phyloP scores from a whole-genome alignment of 2,888 invertebrate genomes.

The Epirrita christyi region DNA sequence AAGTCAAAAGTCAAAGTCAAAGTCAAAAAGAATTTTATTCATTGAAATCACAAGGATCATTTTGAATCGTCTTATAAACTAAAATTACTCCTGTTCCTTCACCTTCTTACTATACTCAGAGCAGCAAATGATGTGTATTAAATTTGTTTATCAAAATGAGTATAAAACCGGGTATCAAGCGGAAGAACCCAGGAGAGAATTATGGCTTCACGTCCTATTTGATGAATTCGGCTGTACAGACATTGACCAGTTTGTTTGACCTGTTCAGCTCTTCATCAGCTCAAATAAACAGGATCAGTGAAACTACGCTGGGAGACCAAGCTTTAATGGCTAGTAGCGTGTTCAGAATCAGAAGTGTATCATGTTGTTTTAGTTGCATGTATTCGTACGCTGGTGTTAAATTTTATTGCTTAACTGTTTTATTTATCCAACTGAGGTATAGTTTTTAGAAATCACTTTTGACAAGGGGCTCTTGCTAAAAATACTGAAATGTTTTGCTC shows the following conservation, averaged over 20 bases:
- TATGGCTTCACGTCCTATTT: conserved; percentile 69
- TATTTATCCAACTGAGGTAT: too few relatives aligned
- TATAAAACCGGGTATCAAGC: conserved; percentile 5
- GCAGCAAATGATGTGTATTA: neutral
- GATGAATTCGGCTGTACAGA: conserved; percentile 65
- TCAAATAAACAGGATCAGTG: conserved; percentile 10
- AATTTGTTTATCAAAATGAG: neutral
- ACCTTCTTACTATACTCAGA: too few relatives aligned
- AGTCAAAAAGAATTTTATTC: too few relatives aligned
- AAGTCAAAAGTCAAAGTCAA: too few relatives aligned
- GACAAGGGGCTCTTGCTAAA: too few relatives aligned
- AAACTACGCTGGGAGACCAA: conserved; percentile 1
- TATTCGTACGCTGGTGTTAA: conserved; percentile 6
- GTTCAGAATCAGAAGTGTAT: conserved; percentile 16
- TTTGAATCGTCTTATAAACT: too few relatives aligned
- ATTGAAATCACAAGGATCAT: too few relatives aligned
- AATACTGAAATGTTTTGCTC: too few relatives aligned
- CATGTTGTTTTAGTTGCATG: conserved; percentile 18
- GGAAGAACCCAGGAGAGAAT: conserved; percentile 51
- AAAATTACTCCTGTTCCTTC: too few relatives aligned
- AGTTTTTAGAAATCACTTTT: too few relatives aligned
- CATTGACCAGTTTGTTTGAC: conserved; percentile 47
- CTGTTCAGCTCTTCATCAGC: conserved; percentile 31
- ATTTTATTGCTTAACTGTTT: neutral
- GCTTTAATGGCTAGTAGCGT: conserved; percentile 2